Evolutionary conservation across 2,888 invertebrate genomes (phyloP).

Genomic region (Conus canariensis): DNA sequence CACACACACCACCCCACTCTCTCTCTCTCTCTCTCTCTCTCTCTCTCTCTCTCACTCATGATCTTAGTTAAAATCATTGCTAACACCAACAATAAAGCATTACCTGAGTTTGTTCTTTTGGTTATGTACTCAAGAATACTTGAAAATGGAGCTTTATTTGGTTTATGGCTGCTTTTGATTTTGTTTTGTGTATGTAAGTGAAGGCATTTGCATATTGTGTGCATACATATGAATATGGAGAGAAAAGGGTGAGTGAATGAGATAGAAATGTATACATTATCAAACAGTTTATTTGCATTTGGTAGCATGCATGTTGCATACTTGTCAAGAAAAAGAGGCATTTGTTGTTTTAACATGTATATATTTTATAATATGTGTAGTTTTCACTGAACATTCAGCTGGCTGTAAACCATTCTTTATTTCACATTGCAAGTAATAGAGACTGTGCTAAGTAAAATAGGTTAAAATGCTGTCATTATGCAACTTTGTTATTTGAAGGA

Average conservation of each 20-base stretch:
- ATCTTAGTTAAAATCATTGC: too few species aligned
- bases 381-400: too few species aligned
- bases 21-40: conserved; percentile 79
- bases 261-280: too few species aligned
- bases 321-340: not conserved
- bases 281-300: not conserved
- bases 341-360: not conserved
- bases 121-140: not conserved
- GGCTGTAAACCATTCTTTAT: too few species aligned
- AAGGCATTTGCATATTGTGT: not conserved
- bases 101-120: not conserved
- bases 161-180: not conserved
- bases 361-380: not conserved
- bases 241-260: too few species aligned
- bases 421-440: too few species aligned
- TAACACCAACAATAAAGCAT: not conserved
- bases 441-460: too few species aligned
- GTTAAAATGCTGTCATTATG: too few species aligned
- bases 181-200: not conserved
- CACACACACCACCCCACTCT: not conserved
- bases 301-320: not conserved
- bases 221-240: not conserved
- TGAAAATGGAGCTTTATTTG: not conserved
- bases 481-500: too few species aligned
- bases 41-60: conserved; percentile 80